A percentile compares a stretch with the other conserved stretches of the same genome.
Evolutionary conservation across 37 sponge, comb jelly and placozoan genomes (phyloP).

Genomic region (Ianthella basta): DNA sequence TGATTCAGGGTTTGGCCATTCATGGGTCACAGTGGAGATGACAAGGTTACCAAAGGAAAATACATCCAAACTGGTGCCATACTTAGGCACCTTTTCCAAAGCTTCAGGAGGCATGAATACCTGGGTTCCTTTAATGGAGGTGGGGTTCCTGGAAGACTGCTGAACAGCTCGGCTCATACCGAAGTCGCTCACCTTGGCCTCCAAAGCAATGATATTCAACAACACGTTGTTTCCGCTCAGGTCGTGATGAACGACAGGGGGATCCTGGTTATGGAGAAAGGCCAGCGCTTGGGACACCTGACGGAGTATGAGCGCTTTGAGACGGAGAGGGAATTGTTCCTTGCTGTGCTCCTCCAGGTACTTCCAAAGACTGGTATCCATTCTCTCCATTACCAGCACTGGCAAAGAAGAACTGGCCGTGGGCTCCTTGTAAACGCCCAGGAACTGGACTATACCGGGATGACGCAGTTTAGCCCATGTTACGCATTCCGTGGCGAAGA

Average conservation of each 20-base stretch:
- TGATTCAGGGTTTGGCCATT: not conserved
- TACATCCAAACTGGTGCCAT: not conserved
- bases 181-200: slow-evolving; percentile 14
- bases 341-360: not conserved
- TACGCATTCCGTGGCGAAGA: not conserved
- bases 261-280: not conserved
- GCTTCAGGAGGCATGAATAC: slow-evolving; percentile 27
- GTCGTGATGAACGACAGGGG: slow-evolving; percentile 8
- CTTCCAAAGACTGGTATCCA: slow-evolving; percentile 9
- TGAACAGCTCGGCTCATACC: not conserved
- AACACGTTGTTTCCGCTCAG: slow-evolving; percentile 6
- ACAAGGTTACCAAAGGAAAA: not conserved
- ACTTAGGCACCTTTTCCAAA: not conserved
- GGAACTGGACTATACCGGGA: slow-evolving; percentile 16
- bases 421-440: not conserved
- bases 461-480: not conserved
- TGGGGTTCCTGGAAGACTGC: no score
- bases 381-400: slow-evolving; percentile 18
- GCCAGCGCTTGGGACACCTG: not conserved
- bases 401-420: not conserved
- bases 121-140: not conserved
- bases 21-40: not conserved
- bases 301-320: not conserved
- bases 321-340: not conserved
- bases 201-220: not conserved